Evolutionary conservation across 2,113 vertebrate genomes (phyloP).

Genomic region (Petrocephalus microphthalmus): DNA sequence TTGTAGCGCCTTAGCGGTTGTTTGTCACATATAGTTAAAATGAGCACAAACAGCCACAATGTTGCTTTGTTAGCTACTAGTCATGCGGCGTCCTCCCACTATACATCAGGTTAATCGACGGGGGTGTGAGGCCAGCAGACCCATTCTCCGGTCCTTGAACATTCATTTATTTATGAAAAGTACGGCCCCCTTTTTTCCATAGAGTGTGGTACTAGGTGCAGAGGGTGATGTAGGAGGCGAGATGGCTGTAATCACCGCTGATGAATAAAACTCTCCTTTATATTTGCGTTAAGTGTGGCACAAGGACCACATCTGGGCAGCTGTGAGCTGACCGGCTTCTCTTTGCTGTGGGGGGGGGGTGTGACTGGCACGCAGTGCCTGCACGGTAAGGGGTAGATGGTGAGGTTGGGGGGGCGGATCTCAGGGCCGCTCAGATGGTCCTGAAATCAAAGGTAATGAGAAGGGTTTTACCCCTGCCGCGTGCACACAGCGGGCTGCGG

Average conservation of each 20-base stretch:
- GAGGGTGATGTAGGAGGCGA: neutral
- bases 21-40: constrained; percentile 50
- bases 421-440: neutral
- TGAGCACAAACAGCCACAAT: constrained; percentile 52
- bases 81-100: neutral
- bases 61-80: constrained; percentile 42
- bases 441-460: constrained; percentile 15
- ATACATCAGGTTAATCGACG: neutral
- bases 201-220: neutral
- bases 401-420: neutral
- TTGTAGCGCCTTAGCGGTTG: constrained; percentile 51
- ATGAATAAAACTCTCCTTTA: neutral
- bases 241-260: neutral
- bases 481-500: neutral
- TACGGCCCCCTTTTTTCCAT: neutral
- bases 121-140: neutral
- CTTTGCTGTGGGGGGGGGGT: neutral
- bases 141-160: neutral
- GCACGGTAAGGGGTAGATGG: neutral
- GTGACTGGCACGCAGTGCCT: neutral
- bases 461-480: neutral
- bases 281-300: neutral
- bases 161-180: neutral
- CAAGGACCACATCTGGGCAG: neutral
- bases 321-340: neutral